Evolutionary conservation across 2,113 vertebrate genomes (phyloP).

Genomic region (Amazona guildingii): DNA sequence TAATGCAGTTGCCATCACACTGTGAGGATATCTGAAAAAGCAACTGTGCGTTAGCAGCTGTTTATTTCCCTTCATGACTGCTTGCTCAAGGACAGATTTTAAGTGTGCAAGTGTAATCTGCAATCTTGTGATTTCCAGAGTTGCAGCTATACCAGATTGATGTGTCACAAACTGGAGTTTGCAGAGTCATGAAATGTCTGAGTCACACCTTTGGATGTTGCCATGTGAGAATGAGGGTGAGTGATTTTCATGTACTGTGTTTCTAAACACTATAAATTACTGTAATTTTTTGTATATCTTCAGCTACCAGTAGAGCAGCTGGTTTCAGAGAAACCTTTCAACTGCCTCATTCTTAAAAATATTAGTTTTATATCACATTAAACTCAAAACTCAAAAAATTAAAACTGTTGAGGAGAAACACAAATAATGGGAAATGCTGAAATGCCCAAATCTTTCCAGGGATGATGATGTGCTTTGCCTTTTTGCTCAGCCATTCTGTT

Average conservation of each 20-base stretch:
- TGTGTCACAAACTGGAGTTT: not conserved
- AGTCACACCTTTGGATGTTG: not conserved
- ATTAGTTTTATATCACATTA: not conserved
- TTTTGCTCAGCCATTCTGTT: not conserved
- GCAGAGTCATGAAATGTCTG: not conserved
- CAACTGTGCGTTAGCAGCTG: rapidly evolving
- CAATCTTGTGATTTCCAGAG: not conserved
- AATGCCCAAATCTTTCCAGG: not conserved
- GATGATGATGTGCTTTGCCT: not conserved
- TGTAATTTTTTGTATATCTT: not conserved
- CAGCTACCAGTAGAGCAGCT: not conserved
- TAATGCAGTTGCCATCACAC: not conserved
- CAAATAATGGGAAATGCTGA: not conserved
- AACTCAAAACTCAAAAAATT: not conserved
- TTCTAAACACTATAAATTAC: not conserved
- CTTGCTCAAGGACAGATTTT: not conserved
- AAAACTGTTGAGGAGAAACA: not conserved
- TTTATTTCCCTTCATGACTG: not conserved
- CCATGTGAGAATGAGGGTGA: not conserved
- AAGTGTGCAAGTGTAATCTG: not conserved
- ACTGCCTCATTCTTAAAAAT: not conserved
- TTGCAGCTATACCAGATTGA: not conserved
- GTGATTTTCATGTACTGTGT: not conserved
- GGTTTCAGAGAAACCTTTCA: not conserved
- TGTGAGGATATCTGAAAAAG: not conserved